These are phyloP conservation scores for Drosophila koepferae DNA, from an alignment of 2,888 invertebrate species.

Conservation along the genomic window DNA sequence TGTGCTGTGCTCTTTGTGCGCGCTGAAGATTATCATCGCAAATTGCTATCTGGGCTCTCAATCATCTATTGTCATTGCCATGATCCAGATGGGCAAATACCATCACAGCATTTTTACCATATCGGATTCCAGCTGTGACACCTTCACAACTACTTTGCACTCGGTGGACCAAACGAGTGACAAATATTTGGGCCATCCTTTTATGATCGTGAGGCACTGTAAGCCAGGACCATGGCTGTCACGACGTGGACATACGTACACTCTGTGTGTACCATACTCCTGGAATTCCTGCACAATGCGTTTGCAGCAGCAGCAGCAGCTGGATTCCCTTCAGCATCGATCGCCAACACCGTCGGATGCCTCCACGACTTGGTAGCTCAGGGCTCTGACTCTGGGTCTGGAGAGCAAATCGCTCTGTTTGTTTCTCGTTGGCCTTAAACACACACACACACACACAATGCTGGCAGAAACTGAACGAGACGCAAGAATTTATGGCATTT, in stretches of 20 bases:
- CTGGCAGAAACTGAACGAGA: slow-evolving; percentile 62
- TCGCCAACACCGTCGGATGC: slow-evolving; percentile 49
- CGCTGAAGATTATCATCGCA: slow-evolving; percentile 35
- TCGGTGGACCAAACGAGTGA: slow-evolving; percentile 42
- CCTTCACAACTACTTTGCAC: slow-evolving; percentile 40
- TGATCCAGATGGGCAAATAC: slow-evolving; percentile 53
- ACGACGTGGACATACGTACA: slow-evolving; percentile 60
- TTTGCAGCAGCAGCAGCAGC: slow-evolving; percentile 33
- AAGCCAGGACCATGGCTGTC: slow-evolving; percentile 56
- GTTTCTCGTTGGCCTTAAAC: slow-evolving; percentile 42
- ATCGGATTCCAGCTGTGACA: slow-evolving; percentile 62
- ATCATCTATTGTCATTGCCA: slow-evolving; percentile 59
- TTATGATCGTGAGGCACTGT: slow-evolving; percentile 75
- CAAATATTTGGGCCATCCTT: slow-evolving; percentile 77
- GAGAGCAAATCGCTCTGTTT: slow-evolving; percentile 69
- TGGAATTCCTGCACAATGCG: slow-evolving; percentile 68
- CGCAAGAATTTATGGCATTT: slow-evolving; percentile 80
- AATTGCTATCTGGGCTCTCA: slow-evolving; percentile 40
- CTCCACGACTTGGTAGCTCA: slow-evolving; percentile 34
- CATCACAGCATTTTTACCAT: slow-evolving; percentile 57
- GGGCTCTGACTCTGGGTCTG: slow-evolving; percentile 19
- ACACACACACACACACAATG: slow-evolving; percentile 42
- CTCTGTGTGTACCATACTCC: slow-evolving; percentile 57
- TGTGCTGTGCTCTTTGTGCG: slow-evolving; percentile 2
- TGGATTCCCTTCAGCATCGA: slow-evolving; percentile 48